Evolutionary conservation across 2,113 vertebrate species (phyloP), one percentile per base, ranked within the genome.

Genomic region (Lontra canadensis): DNA sequence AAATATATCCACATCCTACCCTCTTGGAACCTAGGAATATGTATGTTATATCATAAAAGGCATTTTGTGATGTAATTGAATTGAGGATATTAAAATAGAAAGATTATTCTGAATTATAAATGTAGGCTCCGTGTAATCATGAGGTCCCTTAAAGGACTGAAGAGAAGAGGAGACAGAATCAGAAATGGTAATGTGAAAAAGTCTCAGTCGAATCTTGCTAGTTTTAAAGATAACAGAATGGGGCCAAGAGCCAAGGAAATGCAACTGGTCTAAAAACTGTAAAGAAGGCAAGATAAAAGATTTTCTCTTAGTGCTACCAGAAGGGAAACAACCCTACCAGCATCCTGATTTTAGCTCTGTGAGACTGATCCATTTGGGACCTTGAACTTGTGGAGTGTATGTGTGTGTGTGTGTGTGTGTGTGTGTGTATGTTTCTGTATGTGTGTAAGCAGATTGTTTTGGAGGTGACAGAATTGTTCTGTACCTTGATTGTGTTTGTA

Each of bases 361-460:
- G 18, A 95, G 34, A 61, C 7, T 23, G 17, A 59, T 1, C 4
- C 26, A 49, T 31, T 90, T 83, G n/a, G 23, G 3, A 89, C 3
- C 65, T 39, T 25, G 26, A 4, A 71, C 1, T 1, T 67, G 31
- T 39, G 13, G 71, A 18, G 15, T 7, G 13, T 6, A 29, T 47
- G 14, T 2, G 34, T 55, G 23, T 26, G 7, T 85, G 10, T 44
- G 31, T 26, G 36, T 47, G 47, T 47, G 47, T 47, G 47, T 84
- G 14, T 21, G 44, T 63, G 25, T 63, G 0, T 49, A n/a, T 92
- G 8, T 34, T 5, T 85, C 11, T 8, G 12, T 39, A 0, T 47
- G 26, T 73, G 10, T 63, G 39, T 78, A 89, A 71, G 15, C 20
- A 94, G 17, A 4, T 95, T 42, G 76, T 59, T 90, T 74, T 76